Evolutionary conservation across 2,797 vertebrate genomes (phyloP).

Genomic region (Poeciliopsis presidionis): DNA sequence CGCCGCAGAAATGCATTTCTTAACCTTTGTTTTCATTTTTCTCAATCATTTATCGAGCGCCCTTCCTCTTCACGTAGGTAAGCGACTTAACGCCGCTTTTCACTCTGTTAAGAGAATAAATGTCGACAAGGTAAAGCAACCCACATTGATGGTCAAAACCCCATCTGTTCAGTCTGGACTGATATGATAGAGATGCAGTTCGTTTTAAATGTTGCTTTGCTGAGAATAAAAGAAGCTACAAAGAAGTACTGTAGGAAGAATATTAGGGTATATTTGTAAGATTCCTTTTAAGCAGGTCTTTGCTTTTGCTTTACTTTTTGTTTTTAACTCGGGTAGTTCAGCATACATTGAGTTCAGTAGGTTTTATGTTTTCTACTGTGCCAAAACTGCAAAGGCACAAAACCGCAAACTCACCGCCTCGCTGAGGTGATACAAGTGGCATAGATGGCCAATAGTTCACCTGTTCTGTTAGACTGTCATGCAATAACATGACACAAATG

Average conservation of each 20-base stretch:
- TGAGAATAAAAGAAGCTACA: too few relatives aligned
- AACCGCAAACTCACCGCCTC: too few relatives aligned
- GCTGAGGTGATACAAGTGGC: background rate
- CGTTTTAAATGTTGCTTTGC: background rate
- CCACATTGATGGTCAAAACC: background rate
- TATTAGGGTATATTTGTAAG: too few relatives aligned
- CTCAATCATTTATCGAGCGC: background rate
- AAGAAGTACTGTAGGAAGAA: too few relatives aligned
- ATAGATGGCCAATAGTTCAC: background rate
- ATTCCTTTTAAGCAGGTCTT: too few relatives aligned
- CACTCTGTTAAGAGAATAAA: background rate
- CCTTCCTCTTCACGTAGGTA: slow-evolving; percentile 58
- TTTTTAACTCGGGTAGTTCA: too few relatives aligned
- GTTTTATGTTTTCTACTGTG: too few relatives aligned
- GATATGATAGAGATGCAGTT: background rate
- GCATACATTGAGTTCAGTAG: too few relatives aligned
- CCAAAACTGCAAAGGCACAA: too few relatives aligned
- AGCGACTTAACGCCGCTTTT: slow-evolving; percentile 19
- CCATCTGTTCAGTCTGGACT: background rate
- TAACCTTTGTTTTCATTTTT: slow-evolving; percentile 27
- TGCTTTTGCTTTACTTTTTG: too few relatives aligned
- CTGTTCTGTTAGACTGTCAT: background rate
- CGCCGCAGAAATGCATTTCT: slow-evolving; percentile 28
- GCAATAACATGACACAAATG: background rate
- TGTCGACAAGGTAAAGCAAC: background rate